These are phyloP conservation scores for Tanaodytes sp. DNA, from an alignment of 2,888 invertebrate species.

Conservation along the genomic window DNA sequence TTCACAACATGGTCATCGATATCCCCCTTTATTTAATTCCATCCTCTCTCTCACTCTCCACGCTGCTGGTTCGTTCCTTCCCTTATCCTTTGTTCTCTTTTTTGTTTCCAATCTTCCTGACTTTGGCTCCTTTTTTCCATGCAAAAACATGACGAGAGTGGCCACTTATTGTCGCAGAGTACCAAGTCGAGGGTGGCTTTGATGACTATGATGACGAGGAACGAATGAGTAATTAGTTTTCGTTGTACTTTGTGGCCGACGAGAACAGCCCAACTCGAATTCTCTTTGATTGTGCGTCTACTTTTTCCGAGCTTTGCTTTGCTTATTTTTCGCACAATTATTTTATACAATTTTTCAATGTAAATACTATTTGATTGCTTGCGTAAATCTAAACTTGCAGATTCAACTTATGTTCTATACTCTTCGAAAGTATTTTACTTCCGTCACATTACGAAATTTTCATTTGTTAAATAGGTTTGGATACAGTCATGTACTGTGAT, in stretches of 20 bases:
- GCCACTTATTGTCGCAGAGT: constrained; percentile 65
- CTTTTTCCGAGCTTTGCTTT: too few species aligned
- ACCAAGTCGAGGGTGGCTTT: constrained; percentile 67
- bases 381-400: too few species aligned
- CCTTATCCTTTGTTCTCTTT: background rate
- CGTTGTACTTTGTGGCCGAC: constrained; percentile 67
- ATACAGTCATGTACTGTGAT: too few species aligned
- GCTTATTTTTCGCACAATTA: too few species aligned
- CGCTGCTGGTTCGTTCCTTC: background rate
- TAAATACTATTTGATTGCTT: too few species aligned
- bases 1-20: constrained; percentile 34
- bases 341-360: too few species aligned
- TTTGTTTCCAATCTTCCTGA: constrained; percentile 9
- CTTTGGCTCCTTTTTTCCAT: constrained; percentile 53
- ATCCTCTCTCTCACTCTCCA: background rate
- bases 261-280: constrained; percentile 42
- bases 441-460: too few species aligned
- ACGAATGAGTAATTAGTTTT: constrained; percentile 65
- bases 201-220: constrained; percentile 63
- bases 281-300: too few species aligned
- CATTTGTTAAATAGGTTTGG: too few species aligned
- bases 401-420: too few species aligned
- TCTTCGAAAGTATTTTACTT: too few species aligned
- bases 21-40: background rate
- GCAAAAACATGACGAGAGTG: constrained; percentile 66